Conservation (phyloP, 2,113 vertebrate species). For the Macroglossus sobrinus region DNA sequence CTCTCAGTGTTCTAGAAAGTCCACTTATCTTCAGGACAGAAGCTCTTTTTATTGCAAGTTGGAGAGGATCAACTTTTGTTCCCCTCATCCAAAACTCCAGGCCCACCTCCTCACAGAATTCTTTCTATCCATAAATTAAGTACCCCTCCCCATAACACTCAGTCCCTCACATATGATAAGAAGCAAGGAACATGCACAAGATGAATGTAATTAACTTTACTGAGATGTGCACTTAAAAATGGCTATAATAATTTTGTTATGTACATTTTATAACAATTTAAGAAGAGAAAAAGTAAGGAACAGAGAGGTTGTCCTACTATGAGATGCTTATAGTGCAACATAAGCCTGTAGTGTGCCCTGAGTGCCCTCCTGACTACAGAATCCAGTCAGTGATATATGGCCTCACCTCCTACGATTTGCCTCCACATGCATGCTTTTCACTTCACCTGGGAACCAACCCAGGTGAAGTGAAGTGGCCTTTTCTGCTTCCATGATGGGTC, state of each 20-base stretch:
- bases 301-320: background rate
- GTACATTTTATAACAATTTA: background rate
- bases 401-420: background rate
- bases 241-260: background rate
- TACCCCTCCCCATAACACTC: accelerated
- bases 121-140: background rate
- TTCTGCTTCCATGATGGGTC: background rate
- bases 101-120: background rate
- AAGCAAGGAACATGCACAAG: accelerated
- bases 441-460: background rate
- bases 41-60: background rate
- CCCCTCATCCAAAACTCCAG: background rate
- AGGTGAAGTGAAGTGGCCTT: no score
- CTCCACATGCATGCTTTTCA: accelerated
- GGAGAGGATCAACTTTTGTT: background rate
- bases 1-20: background rate
- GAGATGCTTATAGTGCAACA: background rate
- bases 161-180: background rate
- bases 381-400: no score
- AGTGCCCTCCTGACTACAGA: background rate
- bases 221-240: background rate
- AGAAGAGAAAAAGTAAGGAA: background rate
- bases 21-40: background rate
- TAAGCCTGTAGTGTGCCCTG: accelerated
- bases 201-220: background rate